Conservation (phyloP, 2,113 vertebrate species). For the Synchiropus splendidus region DNA sequence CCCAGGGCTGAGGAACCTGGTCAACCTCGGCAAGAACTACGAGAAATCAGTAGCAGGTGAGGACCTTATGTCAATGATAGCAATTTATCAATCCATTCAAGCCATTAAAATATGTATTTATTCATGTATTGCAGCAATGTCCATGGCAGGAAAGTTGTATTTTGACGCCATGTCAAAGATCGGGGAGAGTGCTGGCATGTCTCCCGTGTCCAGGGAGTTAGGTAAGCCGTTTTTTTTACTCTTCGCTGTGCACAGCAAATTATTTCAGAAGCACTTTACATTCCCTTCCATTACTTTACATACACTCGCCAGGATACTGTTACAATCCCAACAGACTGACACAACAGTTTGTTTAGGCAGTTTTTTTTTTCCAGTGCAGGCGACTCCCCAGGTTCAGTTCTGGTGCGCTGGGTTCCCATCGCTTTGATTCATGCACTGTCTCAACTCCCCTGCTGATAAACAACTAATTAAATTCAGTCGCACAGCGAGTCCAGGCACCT, state of each 20-base stretch:
- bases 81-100: too few species aligned
- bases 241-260: too few species aligned
- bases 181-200: slow-evolving; percentile 83
- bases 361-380: slow-evolving; percentile 12
- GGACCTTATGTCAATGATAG: too few species aligned
- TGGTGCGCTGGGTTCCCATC: slow-evolving; percentile 24
- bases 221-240: slow-evolving; percentile 68
- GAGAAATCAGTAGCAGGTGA: slow-evolving; percentile 94
- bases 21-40: slow-evolving; percentile 95
- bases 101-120: neutral
- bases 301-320: neutral
- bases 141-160: slow-evolving; percentile 86
- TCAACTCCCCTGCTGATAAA: slow-evolving; percentile 37
- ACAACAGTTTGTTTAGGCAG: slow-evolving; percentile 14
- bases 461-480: slow-evolving; percentile 51
- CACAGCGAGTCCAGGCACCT: slow-evolving; percentile 33
- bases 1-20: slow-evolving; percentile 88
- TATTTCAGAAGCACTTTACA: slow-evolving; percentile 2
- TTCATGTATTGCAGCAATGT: slow-evolving; percentile 71
- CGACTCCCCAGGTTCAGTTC: slow-evolving; percentile 26
- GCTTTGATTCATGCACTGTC: slow-evolving; percentile 41
- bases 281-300: neutral
- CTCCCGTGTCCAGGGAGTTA: slow-evolving; percentile 89
- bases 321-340: too few species aligned
- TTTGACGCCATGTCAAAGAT: slow-evolving; percentile 93